These are phyloP conservation scores for Dermochelys coriacea DNA, from an alignment of 2,797 vertebrate genomes.

Conservation along the genomic window DNA sequence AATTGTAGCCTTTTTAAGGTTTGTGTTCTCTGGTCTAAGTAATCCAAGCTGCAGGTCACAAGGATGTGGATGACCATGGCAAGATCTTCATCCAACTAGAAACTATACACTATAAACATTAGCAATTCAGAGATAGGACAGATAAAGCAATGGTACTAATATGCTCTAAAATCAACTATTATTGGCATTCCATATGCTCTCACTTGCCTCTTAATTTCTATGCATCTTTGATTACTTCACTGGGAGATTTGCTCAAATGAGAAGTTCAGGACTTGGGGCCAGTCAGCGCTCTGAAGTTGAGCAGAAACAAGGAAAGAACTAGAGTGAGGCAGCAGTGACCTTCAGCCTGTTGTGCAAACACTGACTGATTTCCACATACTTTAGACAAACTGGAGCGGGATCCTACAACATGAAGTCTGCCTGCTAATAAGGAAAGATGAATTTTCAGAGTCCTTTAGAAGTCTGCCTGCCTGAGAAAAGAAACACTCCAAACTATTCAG, in stretches of 20 bases:
- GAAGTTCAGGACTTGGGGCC: background rate
- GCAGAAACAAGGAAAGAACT: background rate
- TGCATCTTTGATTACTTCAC: background rate
- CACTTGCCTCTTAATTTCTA: background rate
- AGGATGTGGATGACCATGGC: background rate
- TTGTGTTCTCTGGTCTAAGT: background rate
- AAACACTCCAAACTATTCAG: conserved; percentile 4
- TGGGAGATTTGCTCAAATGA: background rate
- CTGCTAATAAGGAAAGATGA: conserved; percentile 1
- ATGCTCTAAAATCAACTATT: background rate
- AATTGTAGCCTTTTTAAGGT: background rate
- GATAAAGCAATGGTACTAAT: background rate
- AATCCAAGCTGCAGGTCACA: conserved; percentile 1
- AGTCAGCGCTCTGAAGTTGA: background rate
- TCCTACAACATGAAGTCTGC: background rate
- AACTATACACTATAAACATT: background rate
- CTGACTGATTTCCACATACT: background rate
- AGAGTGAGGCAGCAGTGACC: background rate
- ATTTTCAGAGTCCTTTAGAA: background rate
- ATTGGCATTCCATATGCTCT: background rate
- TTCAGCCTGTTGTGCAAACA: background rate
- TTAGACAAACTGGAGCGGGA: background rate
- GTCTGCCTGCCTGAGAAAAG: background rate
- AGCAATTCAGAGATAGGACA: background rate
- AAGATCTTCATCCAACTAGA: background rate